Percentiles rank a stretch among this genome's conserved stretches.
phyloP scores from a whole-genome alignment of 1,140 invertebrate species.

The Linepithema humile region DNA sequence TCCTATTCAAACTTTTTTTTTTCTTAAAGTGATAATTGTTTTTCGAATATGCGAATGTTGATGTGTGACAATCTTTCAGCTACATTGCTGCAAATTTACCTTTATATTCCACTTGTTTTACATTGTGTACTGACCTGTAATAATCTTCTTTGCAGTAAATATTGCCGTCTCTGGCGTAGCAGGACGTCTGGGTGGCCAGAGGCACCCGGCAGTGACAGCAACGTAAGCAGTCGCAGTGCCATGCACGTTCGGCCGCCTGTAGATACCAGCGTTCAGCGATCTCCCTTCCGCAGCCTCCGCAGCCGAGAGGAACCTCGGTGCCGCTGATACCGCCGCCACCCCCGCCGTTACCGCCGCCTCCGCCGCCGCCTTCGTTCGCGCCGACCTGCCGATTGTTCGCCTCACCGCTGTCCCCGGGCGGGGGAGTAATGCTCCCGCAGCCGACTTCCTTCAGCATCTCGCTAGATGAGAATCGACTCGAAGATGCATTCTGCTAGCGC shows the following conservation, averaged over 20 bases:
- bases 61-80: not conserved
- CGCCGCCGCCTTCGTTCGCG: constrained; percentile 66
- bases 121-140: constrained; percentile 90
- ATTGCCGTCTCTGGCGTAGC: constrained; percentile 94
- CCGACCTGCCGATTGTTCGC: constrained; percentile 64
- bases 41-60: not conserved
- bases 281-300: constrained; percentile 82
- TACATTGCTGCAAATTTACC: not conserved
- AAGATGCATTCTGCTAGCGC: constrained; percentile 58
- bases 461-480: constrained; percentile 36
- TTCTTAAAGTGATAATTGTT: no score
- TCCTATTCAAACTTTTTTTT: no score
- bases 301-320: constrained; percentile 72
- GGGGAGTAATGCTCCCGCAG: constrained; percentile 80
- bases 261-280: constrained; percentile 90
- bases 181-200: constrained; percentile 94
- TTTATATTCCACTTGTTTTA: not conserved
- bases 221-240: constrained; percentile 94
- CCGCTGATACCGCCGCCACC: constrained; percentile 66
- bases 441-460: constrained; percentile 84
- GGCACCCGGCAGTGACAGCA: constrained; percentile 94
- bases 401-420: constrained; percentile 72
- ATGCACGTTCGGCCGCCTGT: constrained; percentile 93
- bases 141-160: constrained; percentile 98
- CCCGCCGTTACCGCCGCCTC: constrained; percentile 75